Conservation (phyloP, 2,888 invertebrate genomes). For the Tiliacea citrago region DNA sequence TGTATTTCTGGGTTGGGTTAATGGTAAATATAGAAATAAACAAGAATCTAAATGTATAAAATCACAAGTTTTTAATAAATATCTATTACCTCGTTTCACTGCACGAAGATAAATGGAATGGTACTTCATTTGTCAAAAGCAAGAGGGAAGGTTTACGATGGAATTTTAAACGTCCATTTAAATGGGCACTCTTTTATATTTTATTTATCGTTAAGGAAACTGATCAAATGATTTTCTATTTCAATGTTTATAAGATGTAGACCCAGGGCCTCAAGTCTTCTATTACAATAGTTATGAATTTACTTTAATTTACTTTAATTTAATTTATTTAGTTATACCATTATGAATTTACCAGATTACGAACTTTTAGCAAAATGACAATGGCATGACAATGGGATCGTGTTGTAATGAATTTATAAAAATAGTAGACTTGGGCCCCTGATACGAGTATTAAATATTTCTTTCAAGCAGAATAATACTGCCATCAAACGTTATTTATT, state of each 20-base stretch:
- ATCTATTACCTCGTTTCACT: constrained; percentile 23
- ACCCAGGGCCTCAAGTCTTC: too few species aligned
- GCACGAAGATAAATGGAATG: constrained; percentile 50
- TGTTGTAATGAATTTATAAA: too few species aligned
- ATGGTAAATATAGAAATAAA: background rate
- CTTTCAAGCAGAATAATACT: background rate
- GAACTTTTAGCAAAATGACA: too few species aligned
- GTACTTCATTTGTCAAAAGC: constrained; percentile 57
- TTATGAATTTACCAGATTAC: too few species aligned
- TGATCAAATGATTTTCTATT: constrained; percentile 33
- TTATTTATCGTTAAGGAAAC: constrained; percentile 25
- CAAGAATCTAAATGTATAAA: background rate
- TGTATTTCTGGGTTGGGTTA: background rate
- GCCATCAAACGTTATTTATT: too few species aligned
- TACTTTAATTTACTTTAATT: too few species aligned
- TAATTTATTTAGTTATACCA: too few species aligned
- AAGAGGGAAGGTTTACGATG: constrained; percentile 40
- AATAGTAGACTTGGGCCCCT: too few species aligned
- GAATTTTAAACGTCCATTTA: constrained; percentile 33
- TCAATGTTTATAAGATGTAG: constrained; percentile 2
- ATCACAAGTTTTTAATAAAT: constrained; percentile 25
- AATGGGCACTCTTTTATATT: constrained; percentile 37
- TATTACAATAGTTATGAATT: too few species aligned
- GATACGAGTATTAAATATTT: constrained; percentile 21
- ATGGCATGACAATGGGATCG: too few species aligned